Conservation (phyloP, 2,797 vertebrate genomes). For the Rhinoraja longicauda region DNA sequence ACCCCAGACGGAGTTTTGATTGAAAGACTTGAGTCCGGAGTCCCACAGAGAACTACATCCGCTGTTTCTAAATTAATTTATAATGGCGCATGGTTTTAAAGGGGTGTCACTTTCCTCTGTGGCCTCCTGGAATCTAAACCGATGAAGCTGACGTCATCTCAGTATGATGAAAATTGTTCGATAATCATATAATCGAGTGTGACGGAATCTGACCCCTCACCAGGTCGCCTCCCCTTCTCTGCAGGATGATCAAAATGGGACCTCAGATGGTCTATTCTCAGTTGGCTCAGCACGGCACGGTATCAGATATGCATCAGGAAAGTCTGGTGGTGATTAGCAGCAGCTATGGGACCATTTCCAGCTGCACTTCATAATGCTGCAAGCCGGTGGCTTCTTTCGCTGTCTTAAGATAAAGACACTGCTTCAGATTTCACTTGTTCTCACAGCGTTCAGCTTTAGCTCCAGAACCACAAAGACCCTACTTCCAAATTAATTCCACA, state of each 20-base stretch:
- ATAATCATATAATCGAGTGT: background rate
- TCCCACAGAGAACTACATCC: background rate
- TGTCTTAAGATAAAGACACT: background rate
- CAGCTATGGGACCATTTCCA: background rate
- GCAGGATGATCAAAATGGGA: background rate
- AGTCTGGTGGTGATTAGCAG: background rate
- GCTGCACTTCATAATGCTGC: background rate
- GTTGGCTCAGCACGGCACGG: background rate
- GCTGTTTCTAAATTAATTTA: slow-evolving; percentile 20
- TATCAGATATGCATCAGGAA: background rate
- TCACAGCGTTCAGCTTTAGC: background rate
- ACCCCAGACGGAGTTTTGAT: slow-evolving; percentile 1
- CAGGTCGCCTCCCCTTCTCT: background rate
- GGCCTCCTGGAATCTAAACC: background rate
- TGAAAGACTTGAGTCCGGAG: background rate
- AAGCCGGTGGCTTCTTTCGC: background rate
- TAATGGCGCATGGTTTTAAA: background rate
- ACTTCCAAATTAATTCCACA: background rate
- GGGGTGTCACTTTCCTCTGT: background rate
- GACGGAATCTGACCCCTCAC: background rate
- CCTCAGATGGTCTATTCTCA: background rate
- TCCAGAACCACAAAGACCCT: background rate
- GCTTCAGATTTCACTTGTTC: slow-evolving; percentile 1
- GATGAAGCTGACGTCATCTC: background rate
- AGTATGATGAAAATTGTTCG: background rate